Evolutionary conservation across 2,797 vertebrate genomes (phyloP), one percentile per base, ranked within the genome.

Genomic region (Xenentodon cancila): DNA sequence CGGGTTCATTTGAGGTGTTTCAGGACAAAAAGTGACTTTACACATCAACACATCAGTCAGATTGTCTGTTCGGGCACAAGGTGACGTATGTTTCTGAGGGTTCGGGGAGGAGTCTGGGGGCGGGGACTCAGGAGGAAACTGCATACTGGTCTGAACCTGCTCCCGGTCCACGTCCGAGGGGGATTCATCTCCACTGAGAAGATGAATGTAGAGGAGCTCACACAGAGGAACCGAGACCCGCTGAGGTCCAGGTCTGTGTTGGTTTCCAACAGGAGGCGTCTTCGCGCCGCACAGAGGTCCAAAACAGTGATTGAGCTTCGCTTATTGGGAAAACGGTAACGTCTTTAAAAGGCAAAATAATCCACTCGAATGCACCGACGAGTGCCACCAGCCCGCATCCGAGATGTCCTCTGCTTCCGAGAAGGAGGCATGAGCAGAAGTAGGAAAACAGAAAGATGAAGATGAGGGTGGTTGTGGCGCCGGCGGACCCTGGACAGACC

Each of bases 401-500:
- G 3, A 32, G 9, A 3, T 13, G 37, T 9, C 22, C 52, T 53
- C 47, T 17, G 11, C 49, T 34, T 45, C 73, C 53, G 17, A 18
- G 40, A 62, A 62, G 43, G 57, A 47, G 48, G n/a, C 6, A 9
- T 32, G 12, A 45, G 54, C 40, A 27, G 19, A 7, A 7, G 30
- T 15, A 16, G 22, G 16, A 53, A 34, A 56, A 51, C 50, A 60
- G 19, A 12, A 71, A 55, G 5, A 21, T 16, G 12, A 13, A 45
- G 16, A 8, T 30, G 44, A 63, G 34, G 34, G 34, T 53, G 61
- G 63, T 68, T 68, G 73, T 27, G 73, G 80, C 5, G 7, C 30
- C 45, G 18, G 54, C 21, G 77, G 65, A 62, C 67, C 89, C 82
- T 90, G 53, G 91, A 91, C 88, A 91, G 74, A 88, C 88, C 90